Evolutionary conservation across 2,888 invertebrate genomes (phyloP).

Genomic region (Platynereis dumerilii): DNA sequence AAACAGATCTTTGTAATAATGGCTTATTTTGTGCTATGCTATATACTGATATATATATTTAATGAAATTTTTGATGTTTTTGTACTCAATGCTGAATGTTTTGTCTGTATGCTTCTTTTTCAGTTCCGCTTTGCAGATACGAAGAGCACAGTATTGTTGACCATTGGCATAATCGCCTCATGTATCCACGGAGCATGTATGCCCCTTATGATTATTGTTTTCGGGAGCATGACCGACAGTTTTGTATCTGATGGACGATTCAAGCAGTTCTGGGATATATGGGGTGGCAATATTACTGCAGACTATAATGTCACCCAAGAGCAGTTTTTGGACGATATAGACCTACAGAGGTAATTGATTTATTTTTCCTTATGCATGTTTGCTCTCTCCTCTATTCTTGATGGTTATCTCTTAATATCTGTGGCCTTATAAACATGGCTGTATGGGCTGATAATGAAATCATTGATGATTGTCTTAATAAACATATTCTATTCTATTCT

Average conservation of each 20-base stretch:
- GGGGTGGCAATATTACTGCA: conserved; percentile 9
- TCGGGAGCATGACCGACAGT: conserved; percentile 57
- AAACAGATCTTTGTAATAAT: too few relatives aligned
- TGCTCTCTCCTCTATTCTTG: not conserved
- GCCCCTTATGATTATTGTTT: conserved; percentile 58
- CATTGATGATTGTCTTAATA: too few relatives aligned
- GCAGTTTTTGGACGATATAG: conserved; percentile 2
- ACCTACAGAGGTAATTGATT: not conserved
- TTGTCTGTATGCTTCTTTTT: conserved; percentile 29
- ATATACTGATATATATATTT: too few relatives aligned
- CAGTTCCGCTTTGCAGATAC: conserved; percentile 53
- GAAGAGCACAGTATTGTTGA: conserved; percentile 47
- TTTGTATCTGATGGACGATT: conserved; percentile 46
- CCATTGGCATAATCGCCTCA: conserved; percentile 46
- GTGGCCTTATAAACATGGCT: too few relatives aligned
- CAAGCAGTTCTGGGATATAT: conserved; percentile 5
- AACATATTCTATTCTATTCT: not conserved
- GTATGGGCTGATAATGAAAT: too few relatives aligned
- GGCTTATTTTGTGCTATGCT: too few relatives aligned
- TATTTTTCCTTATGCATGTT: not conserved
- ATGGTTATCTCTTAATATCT: too few relatives aligned
- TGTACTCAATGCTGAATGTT: too few relatives aligned
- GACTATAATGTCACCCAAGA: conserved; percentile 9
- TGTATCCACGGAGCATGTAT: conserved; percentile 47
- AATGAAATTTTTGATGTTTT: too few relatives aligned